phyloP scores from a whole-genome alignment of 2,797 vertebrate species.

The Tragelaphus oryx region DNA sequence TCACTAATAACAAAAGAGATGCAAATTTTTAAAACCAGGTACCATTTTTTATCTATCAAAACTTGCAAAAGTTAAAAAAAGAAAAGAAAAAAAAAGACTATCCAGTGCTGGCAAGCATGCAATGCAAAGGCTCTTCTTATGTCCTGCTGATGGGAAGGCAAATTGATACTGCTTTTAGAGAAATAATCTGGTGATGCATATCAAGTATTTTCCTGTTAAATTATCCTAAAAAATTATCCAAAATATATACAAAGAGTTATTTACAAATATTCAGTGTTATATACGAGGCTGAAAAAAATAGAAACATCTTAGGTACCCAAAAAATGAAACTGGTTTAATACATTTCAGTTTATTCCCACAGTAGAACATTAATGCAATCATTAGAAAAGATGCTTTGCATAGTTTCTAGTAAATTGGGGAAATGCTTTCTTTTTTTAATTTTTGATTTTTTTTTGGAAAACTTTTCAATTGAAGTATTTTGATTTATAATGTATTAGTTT shows the following conservation, averaged over 20 bases:
- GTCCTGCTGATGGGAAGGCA: not conserved
- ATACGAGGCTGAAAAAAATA: not conserved
- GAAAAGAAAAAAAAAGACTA: not conserved
- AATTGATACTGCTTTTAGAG: not conserved
- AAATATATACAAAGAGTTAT: not conserved
- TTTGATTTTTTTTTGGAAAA: not conserved
- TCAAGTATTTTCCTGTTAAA: not conserved
- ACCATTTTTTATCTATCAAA: constrained; percentile 51
- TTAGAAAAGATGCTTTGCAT: not conserved
- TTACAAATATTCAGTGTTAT: not conserved
- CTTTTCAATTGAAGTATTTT: not conserved
- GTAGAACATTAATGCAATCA: not conserved
- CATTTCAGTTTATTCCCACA: not conserved
- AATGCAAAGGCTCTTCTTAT: not conserved
- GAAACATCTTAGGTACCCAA: not conserved
- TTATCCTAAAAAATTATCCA: not conserved
- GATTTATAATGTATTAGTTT: not conserved
- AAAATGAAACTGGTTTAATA: constrained; percentile 28
- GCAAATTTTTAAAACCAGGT: constrained; percentile 62
- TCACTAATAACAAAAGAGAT: constrained; percentile 68
- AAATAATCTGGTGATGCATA: not conserved
- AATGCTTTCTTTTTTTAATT: not conserved
- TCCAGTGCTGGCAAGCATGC: not conserved
- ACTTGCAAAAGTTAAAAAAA: constrained; percentile 31
- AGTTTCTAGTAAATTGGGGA: not conserved